Evolutionary conservation across 2,888 invertebrate genomes (phyloP).

Genomic region (Archaeoteleia sp.): DNA sequence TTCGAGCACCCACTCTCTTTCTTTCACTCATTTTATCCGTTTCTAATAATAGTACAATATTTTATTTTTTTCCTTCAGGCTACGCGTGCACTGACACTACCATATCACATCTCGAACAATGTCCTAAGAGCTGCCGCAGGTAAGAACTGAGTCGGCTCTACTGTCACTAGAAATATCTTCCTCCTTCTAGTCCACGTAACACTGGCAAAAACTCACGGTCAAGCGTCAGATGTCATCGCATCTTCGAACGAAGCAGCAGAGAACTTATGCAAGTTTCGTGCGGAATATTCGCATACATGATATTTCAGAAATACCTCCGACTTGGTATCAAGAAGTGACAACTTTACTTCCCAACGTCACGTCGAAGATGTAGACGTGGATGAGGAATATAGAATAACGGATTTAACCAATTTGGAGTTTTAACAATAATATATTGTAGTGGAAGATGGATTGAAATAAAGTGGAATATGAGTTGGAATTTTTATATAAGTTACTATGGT

Average conservation of each 20-base stretch:
- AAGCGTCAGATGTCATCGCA: constrained; percentile 19
- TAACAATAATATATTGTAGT: no score
- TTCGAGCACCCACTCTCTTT: constrained; percentile 55
- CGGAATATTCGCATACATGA: not conserved
- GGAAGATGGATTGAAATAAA: no score
- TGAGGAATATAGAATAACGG: no score
- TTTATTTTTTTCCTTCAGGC: no score
- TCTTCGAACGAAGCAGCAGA: constrained; percentile 4
- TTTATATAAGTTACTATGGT: no score
- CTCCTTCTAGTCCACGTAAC: constrained; percentile 28
- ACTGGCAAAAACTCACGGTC: constrained; percentile 33
- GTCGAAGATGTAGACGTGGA: no score
- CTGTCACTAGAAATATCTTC: constrained; percentile 43
- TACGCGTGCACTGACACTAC: not conserved
- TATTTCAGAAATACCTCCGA: no score
- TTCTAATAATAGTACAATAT: constrained; percentile 7
- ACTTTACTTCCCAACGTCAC: no score
- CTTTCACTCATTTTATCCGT: constrained; percentile 60
- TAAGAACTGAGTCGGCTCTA: constrained; percentile 30
- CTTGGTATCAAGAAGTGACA: no score
- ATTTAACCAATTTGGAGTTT: no score
- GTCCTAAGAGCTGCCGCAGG: constrained; percentile 16
- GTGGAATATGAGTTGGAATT: no score
- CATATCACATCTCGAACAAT: constrained; percentile 4
- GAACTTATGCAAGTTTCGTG: constrained; percentile 26